phyloP scores from a whole-genome alignment of 2,888 invertebrate genomes.

The Ochropleura leucogaster region DNA sequence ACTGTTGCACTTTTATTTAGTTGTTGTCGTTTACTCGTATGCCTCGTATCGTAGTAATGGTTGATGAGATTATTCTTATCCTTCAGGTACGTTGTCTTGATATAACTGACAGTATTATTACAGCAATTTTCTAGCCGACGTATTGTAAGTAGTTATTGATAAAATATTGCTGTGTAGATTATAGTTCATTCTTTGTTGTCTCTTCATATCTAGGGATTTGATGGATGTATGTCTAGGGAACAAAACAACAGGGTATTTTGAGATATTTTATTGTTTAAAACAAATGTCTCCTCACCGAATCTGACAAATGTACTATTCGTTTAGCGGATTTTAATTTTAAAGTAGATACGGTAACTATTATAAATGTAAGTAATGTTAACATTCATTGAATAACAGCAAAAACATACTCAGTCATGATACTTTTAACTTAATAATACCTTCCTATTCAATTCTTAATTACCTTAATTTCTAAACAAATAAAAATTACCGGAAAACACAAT shows the following conservation, averaged over 20 bases:
- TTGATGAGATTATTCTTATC: slow-evolving; percentile 34
- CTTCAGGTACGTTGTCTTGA: slow-evolving; percentile 47
- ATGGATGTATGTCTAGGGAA: background rate
- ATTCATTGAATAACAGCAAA: slow-evolving; percentile 64
- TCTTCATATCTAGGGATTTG: background rate
- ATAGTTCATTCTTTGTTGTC: background rate
- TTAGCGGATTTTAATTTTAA: slow-evolving; percentile 54
- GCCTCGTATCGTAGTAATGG: slow-evolving; percentile 11
- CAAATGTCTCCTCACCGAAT: slow-evolving; percentile 54
- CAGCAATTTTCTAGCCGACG: slow-evolving; percentile 16
- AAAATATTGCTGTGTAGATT: background rate
- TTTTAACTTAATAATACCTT: slow-evolving; percentile 61
- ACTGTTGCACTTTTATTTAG: slow-evolving; percentile 33
- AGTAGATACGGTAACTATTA: slow-evolving; percentile 53
- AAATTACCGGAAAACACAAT: slow-evolving; percentile 31
- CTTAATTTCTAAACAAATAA: slow-evolving; percentile 50
- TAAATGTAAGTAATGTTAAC: slow-evolving; percentile 46
- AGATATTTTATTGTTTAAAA: slow-evolving; percentile 66
- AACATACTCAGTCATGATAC: slow-evolving; percentile 68
- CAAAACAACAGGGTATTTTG: slow-evolving; percentile 49
- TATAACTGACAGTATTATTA: slow-evolving; percentile 30
- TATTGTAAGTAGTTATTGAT: background rate
- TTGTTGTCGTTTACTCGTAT: slow-evolving; percentile 34
- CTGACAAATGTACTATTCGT: slow-evolving; percentile 49
- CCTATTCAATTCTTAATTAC: slow-evolving; percentile 56